A percentile compares a stretch with the other conserved stretches of the same genome.
Evolutionary conservation across 2,113 vertebrate genomes (phyloP).

Genomic region (Enhydra lutris): DNA sequence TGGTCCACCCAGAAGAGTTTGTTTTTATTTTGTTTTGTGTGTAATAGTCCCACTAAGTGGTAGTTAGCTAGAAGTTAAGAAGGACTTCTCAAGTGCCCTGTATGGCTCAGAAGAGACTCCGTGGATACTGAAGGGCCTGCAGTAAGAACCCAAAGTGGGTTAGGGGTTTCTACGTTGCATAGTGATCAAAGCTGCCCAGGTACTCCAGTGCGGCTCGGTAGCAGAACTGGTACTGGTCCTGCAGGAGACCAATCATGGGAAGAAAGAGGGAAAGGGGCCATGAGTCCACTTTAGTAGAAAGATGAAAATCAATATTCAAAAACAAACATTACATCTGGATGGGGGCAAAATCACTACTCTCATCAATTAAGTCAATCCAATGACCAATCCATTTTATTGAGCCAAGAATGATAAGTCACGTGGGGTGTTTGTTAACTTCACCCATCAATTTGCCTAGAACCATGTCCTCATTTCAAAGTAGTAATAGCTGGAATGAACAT

Average conservation of each 20-base stretch:
- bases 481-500: background rate
- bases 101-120: conserved; percentile 99
- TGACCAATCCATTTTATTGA: background rate
- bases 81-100: conserved; percentile 98
- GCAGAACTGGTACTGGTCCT: conserved; percentile 99
- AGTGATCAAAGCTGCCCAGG: conserved; percentile 99
- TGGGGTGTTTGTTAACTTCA: background rate
- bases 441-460: background rate
- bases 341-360: background rate
- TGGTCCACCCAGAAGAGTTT: conserved; percentile 94
- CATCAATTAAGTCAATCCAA: background rate
- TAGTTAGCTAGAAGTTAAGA: conserved; percentile 98
- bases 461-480: background rate
- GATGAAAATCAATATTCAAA: background rate
- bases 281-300: background rate
- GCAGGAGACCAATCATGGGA: conserved; percentile 61
- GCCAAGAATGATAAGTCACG: background rate
- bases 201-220: conserved; percentile 99
- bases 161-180: conserved; percentile 98
- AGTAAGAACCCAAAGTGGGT: conserved; percentile 88
- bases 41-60: conserved; percentile 93
- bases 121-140: conserved; percentile 93
- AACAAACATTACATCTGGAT: background rate
- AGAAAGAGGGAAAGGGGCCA: conserved; percentile 52
- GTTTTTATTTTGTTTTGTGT: conserved; percentile 80